Evolutionary conservation across 2,888 invertebrate species (phyloP), one percentile per base, ranked within the genome.

Genomic region (Habroteleia sp.): DNA sequence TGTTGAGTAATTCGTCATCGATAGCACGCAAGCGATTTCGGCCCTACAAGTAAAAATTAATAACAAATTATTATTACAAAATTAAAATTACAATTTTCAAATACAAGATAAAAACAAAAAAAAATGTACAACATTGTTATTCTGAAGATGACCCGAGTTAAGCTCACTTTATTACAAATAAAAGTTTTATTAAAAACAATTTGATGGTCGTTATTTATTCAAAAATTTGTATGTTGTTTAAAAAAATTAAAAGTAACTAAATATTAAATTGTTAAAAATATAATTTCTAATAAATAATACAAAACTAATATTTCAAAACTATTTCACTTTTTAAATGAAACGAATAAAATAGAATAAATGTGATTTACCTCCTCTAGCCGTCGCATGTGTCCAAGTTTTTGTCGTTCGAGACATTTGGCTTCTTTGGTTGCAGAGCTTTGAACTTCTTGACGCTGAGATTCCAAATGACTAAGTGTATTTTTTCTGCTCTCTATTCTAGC

Each of bases 331-430:
- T 25, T 25, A 25, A 25, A 25, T 14, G 16, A 7, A 16, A 33
- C 4, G 13, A 25, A 42, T 25, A 42, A 13, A 2, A 29, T 29
- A 13, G 7, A 14, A 33, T 10, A 25, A 52, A 37, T 23, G 7
- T 17, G 6, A 25, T 3, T 7, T 8, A 75, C 77, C 87, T 92
- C 93, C 89, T 94, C 93, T 8, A 96, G 92, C 83, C 91, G 89
- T 52, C 91, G 90, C 74, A 93, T 88, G 76, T 90, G 90, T 7
- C 89, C 89, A 35, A 91, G 84, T 56, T 93, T 90, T 72, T 93
- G 92, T n/a, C 93, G 91, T 83, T 94, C 93, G 1, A 95, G 88
- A 31, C 91, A 90, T 87, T 92, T 93, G 2, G 93, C 93, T 85
- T 94, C 94, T 81, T 91, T 92, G 42, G 91, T 90, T 0, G 94